Conservation (phyloP, 1,140 invertebrate species). For the Platorchestia sp. region DNA sequence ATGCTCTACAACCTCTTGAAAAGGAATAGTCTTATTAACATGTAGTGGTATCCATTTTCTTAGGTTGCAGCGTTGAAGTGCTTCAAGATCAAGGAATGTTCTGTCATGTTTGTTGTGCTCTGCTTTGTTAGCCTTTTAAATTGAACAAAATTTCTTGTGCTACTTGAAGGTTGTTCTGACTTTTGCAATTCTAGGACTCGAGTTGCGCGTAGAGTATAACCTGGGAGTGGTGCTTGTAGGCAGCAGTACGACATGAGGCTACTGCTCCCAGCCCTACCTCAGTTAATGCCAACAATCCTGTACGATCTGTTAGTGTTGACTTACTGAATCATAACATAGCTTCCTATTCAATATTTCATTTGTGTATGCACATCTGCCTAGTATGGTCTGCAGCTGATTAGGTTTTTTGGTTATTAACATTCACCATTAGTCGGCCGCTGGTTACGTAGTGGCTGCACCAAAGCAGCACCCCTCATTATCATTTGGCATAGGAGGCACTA, state of each 20-base stretch:
- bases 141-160: not conserved
- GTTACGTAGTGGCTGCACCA: not conserved
- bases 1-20: too few relatives aligned
- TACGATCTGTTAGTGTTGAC: not conserved
- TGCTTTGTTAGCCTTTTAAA: not conserved
- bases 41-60: too few relatives aligned
- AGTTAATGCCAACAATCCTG: not conserved
- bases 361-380: not conserved
- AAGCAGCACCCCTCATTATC: not conserved
- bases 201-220: too few relatives aligned
- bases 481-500: slow-evolving; percentile 3
- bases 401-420: not conserved
- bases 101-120: not conserved
- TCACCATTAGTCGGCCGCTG: not conserved
- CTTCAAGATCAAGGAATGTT: too few relatives aligned
- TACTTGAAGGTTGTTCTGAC: not conserved
- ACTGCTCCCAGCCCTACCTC: not conserved
- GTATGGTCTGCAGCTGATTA: not conserved
- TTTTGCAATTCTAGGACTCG: not conserved
- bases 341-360: not conserved
- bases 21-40: too few relatives aligned
- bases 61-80: too few relatives aligned
- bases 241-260: not conserved
- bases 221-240: not conserved
- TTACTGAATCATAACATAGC: not conserved